Evolutionary conservation across 1,140 invertebrate species (phyloP).

Genomic region (Cyrtorhinus lividipennis): DNA sequence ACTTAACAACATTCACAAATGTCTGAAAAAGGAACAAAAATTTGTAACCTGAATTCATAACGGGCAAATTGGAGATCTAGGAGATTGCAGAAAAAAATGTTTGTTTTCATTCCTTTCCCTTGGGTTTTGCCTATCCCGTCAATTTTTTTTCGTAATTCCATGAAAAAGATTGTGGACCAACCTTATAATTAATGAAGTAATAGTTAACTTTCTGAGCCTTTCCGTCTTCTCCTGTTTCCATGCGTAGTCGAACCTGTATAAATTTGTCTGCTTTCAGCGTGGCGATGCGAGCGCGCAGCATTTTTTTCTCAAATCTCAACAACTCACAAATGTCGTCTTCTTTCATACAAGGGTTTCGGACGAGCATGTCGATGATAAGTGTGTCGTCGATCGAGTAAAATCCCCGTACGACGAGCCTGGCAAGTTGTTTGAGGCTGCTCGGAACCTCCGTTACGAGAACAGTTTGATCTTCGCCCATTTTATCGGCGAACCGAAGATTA

Average conservation of each 20-base stretch:
- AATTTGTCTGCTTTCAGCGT: slow-evolving; percentile 85
- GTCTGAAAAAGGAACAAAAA: slow-evolving; percentile 35
- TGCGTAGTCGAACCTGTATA: slow-evolving; percentile 78
- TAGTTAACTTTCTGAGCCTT: slow-evolving; percentile 94
- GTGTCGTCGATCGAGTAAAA: slow-evolving; percentile 90
- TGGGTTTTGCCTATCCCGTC: no score
- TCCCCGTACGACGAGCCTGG: slow-evolving; percentile 73
- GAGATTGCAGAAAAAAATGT: no score
- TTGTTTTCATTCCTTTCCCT: no score
- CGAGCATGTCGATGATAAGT: slow-evolving; percentile 86
- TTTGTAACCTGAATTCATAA: no score
- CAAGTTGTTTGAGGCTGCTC: slow-evolving; percentile 77
- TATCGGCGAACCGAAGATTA: no score
- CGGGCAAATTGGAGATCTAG: no score
- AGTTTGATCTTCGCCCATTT: slow-evolving; percentile 30
- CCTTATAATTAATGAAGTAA: slow-evolving; percentile 94
- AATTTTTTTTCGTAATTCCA: no score
- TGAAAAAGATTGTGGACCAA: no score
- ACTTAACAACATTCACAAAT: slow-evolving; percentile 95
- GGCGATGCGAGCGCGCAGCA: slow-evolving; percentile 71
- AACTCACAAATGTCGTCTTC: slow-evolving; percentile 92
- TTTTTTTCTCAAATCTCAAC: slow-evolving; percentile 87
- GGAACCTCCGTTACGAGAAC: slow-evolving; percentile 65
- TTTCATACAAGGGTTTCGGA: slow-evolving; percentile 92
- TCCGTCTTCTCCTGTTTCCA: slow-evolving; percentile 90